A percentile compares a stretch with the other conserved stretches of the same genome.
Conservation (phyloP, 2,888 invertebrate species). For the Andrena dorsata region DNA sequence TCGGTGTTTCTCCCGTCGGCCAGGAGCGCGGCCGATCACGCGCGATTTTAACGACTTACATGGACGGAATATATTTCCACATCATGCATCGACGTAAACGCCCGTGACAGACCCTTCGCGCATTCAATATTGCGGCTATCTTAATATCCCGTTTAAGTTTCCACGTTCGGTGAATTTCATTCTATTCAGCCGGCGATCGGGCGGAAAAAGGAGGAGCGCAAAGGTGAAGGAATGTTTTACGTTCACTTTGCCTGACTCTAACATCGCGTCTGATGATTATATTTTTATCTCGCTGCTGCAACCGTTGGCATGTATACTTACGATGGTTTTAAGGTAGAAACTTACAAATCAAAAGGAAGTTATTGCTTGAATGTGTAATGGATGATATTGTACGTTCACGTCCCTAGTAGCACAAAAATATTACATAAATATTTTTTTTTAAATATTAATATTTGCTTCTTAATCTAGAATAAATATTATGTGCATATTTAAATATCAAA, state of each 20-base stretch:
- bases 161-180: slow-evolving; percentile 35
- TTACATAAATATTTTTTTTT: too few relatives aligned
- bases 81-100: slow-evolving; percentile 46
- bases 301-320: too few relatives aligned
- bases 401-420: too few relatives aligned
- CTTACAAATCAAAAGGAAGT: too few relatives aligned
- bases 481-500: too few relatives aligned
- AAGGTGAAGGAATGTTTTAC: neutral
- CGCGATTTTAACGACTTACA: slow-evolving; percentile 68
- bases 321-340: too few relatives aligned
- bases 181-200: neutral
- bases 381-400: too few relatives aligned
- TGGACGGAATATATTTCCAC: slow-evolving; percentile 64
- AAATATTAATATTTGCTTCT: too few relatives aligned
- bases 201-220: neutral
- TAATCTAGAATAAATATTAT: too few relatives aligned
- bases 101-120: slow-evolving; percentile 19
- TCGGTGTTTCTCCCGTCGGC: slow-evolving; percentile 21
- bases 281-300: neutral
- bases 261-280: neutral
- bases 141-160: slow-evolving; percentile 41
- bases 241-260: neutral
- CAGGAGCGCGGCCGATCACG: slow-evolving; percentile 57
- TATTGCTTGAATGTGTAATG: too few relatives aligned
- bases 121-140: slow-evolving; percentile 46